phyloP scores from a whole-genome alignment of 2,797 vertebrate genomes.

The Acanthurus tractus region DNA sequence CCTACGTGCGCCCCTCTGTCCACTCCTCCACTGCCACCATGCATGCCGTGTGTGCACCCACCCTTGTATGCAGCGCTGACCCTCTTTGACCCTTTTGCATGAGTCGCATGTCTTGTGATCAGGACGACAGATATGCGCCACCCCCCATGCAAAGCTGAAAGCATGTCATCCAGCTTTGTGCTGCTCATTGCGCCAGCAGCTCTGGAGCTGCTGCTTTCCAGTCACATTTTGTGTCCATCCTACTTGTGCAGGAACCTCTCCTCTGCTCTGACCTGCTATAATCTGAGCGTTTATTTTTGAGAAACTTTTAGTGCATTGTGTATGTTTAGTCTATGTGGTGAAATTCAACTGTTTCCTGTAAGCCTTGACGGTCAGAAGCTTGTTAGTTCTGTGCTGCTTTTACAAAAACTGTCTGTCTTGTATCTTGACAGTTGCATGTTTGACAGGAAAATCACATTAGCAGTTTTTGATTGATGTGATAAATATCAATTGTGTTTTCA shows the following conservation, averaged over 20 bases:
- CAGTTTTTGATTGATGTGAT: constrained; percentile 8
- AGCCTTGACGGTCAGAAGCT: neutral
- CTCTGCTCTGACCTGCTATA: neutral
- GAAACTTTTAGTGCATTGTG: neutral
- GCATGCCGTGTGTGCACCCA: constrained; percentile 74
- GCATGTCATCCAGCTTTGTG: constrained; percentile 41
- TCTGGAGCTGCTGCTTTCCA: constrained; percentile 5
- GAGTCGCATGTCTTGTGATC: constrained; percentile 80
- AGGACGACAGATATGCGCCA: constrained; percentile 34
- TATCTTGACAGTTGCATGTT: constrained; percentile 13
- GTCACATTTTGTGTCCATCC: constrained; percentile 19
- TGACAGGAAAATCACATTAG: neutral
- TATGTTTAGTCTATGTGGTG: constrained; percentile 28
- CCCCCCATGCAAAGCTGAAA: constrained; percentile 29
- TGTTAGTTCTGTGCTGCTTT: neutral
- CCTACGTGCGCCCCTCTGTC: constrained; percentile 17
- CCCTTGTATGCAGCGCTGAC: constrained; percentile 55
- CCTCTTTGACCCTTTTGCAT: constrained; percentile 79
- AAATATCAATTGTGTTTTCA: constrained; percentile 10
- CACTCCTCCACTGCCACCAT: constrained; percentile 48
- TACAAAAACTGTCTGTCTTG: neutral
- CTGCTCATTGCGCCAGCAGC: constrained; percentile 19
- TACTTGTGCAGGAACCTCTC: constrained; percentile 14
- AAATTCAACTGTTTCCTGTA: constrained; percentile 21
- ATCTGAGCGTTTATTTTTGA: constrained; percentile 34